Evolutionary conservation across 2,888 invertebrate genomes (phyloP).

Genomic region (Leptinotarsa peninsularis): DNA sequence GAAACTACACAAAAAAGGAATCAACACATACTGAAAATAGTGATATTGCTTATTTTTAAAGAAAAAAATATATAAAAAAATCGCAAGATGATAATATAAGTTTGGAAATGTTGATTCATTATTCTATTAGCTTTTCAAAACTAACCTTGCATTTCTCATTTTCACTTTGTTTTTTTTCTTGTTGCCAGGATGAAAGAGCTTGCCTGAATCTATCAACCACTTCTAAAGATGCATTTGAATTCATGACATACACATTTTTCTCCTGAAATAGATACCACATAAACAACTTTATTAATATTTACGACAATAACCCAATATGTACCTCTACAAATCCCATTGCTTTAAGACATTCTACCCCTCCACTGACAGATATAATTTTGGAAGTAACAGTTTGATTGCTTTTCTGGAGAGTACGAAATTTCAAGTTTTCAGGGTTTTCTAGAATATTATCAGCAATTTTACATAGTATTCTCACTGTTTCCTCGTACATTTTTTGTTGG

Average conservation of each 20-base stretch:
- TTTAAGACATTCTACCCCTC: conserved; percentile 57
- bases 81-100: too few species aligned
- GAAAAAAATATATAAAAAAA: too few species aligned
- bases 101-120: too few species aligned
- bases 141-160: conserved; percentile 1
- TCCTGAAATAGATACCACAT: conserved; percentile 43
- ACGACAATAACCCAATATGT: conserved; percentile 8
- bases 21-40: too few species aligned
- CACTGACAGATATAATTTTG: conserved; percentile 55
- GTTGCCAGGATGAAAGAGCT: conserved; percentile 41
- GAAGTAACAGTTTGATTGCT: conserved; percentile 53
- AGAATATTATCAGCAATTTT: conserved; percentile 61
- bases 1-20: too few species aligned
- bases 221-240: conserved; percentile 35
- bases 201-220: conserved; percentile 43
- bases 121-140: background rate
- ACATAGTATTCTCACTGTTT: conserved; percentile 49
- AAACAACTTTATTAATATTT: background rate
- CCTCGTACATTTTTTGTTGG: conserved; percentile 38
- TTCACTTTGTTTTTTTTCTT: conserved; percentile 26
- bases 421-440: conserved; percentile 55
- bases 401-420: conserved; percentile 57
- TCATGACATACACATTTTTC: conserved; percentile 45
- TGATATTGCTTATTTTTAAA: too few species aligned
- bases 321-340: conserved; percentile 62